These are phyloP conservation scores for Erethizon dorsatum DNA, from an alignment of 2,797 vertebrate species.

Conservation along the genomic window DNA sequence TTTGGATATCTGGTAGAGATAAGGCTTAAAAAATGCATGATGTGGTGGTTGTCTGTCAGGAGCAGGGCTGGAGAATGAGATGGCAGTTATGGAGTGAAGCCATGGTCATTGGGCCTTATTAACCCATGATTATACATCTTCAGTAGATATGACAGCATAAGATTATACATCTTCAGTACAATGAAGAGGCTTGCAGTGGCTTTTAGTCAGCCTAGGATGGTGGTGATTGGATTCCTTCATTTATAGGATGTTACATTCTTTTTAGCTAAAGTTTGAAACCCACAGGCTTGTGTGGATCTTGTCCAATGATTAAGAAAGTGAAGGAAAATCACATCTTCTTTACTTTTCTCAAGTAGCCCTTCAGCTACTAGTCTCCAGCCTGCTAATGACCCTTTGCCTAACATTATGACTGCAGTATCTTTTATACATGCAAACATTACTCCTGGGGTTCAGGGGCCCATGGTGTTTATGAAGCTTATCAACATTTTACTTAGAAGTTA, in stretches of 20 bases:
- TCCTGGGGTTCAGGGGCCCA: not conserved
- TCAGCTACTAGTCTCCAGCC: not conserved
- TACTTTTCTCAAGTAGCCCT: not conserved
- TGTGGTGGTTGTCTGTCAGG: too few species aligned
- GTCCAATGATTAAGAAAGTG: not conserved
- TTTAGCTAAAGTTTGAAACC: not conserved
- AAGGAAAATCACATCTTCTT: not conserved
- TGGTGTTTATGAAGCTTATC: not conserved
- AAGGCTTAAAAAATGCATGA: too few species aligned
- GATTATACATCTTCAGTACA: too few species aligned
- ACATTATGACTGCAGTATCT: too few species aligned
- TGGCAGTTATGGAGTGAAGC: too few species aligned
- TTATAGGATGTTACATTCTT: not conserved
- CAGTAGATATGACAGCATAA: too few species aligned
- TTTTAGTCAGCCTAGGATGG: not conserved
- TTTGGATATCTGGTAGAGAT: too few species aligned
- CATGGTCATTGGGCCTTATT: too few species aligned
- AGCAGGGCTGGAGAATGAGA: too few species aligned
- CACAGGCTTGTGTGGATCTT: too few species aligned
- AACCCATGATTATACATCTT: too few species aligned
- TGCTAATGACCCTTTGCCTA: not conserved
- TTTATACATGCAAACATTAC: not conserved
- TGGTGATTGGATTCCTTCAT: not conserved
- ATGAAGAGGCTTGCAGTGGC: not conserved
- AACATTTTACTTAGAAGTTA: not conserved